Evolutionary conservation across 2,113 vertebrate species (phyloP).

Genomic region (Cromileptes altivelis): DNA sequence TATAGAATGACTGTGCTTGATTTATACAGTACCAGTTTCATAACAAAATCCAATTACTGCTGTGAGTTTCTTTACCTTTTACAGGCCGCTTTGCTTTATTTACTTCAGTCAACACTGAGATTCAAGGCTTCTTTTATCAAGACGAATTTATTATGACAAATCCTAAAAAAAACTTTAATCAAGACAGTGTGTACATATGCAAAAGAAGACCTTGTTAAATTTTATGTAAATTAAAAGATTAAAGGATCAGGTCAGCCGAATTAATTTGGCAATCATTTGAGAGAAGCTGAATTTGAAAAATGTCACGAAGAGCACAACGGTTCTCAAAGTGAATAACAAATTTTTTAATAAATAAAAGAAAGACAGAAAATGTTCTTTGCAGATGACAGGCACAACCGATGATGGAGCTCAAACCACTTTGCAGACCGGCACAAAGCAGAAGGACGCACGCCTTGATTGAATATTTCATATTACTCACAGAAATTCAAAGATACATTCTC

Average conservation of each 20-base stretch:
- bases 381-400: background rate
- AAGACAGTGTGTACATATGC: background rate
- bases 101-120: background rate
- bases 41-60: conserved; percentile 20
- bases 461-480: conserved; percentile 13
- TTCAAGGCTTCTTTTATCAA: background rate
- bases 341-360: background rate
- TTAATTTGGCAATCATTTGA: background rate
- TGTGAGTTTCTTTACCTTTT: background rate
- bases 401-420: background rate
- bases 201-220: background rate
- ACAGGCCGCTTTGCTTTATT: background rate
- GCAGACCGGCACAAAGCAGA: conserved; percentile 1
- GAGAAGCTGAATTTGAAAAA: background rate
- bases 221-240: conserved; percentile 12
- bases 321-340: background rate
- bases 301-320: background rate
- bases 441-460: conserved; percentile 10
- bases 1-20: background rate
- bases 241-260: background rate
- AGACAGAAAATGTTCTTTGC: background rate
- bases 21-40: conserved; percentile 1
- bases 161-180: background rate
- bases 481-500: background rate
- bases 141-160: background rate